phyloP scores from a whole-genome alignment of 2,888 invertebrate genomes.

The Pherbina coryleti region DNA sequence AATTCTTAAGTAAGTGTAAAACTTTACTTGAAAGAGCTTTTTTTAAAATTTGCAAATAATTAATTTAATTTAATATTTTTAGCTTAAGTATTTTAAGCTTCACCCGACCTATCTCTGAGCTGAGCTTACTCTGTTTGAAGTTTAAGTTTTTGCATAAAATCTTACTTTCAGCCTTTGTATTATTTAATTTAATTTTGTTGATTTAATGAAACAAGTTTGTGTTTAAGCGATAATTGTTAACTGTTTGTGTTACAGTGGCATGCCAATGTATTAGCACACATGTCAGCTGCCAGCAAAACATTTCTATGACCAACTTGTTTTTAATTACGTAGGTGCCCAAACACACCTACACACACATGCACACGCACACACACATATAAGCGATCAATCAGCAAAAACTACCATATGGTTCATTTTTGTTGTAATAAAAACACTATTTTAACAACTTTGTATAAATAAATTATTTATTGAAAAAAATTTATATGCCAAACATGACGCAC shows the following conservation, averaged over 20 bases:
- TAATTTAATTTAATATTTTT: too few relatives aligned
- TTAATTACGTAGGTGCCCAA: slow-evolving; percentile 27
- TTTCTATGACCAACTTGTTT: slow-evolving; percentile 4
- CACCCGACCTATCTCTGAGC: too few relatives aligned
- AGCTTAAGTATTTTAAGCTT: too few relatives aligned
- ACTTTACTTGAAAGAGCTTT: too few relatives aligned
- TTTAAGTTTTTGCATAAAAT: neutral
- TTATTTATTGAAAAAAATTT: slow-evolving; percentile 34
- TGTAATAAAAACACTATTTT: neutral
- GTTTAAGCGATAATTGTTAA: neutral
- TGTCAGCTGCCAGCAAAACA: neutral
- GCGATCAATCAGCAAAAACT: slow-evolving; percentile 3
- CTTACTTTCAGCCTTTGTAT: slow-evolving; percentile 1
- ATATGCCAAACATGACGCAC: slow-evolving; percentile 41
- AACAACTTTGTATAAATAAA: slow-evolving; percentile 6
- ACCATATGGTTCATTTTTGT: slow-evolving; percentile 13
- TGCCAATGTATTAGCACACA: slow-evolving; percentile 1
- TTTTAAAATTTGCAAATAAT: too few relatives aligned
- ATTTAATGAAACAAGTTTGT: neutral
- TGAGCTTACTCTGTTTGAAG: neutral
- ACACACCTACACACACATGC: neutral
- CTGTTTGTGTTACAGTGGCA: neutral
- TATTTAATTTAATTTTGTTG: slow-evolving; percentile 25
- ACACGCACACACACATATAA: neutral
- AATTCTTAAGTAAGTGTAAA: too few relatives aligned